Percentiles rank a stretch among this genome's conserved stretches.
These are phyloP conservation scores for Heliconius erato DNA, from an alignment of 2,888 invertebrate species.

Conservation along the genomic window DNA sequence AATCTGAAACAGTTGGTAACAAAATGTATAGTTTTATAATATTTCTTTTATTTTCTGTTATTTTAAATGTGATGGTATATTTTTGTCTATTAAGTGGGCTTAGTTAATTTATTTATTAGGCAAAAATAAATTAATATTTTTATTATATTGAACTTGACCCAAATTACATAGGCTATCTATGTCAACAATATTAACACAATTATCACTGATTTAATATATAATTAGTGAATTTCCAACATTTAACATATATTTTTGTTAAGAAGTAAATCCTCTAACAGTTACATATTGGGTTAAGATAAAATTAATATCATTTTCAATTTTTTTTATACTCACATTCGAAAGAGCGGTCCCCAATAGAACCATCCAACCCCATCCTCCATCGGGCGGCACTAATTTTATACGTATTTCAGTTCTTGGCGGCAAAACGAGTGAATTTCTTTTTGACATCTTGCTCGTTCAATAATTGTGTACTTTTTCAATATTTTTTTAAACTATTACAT, in stretches of 20 bases:
- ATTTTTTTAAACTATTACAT: neutral
- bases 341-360: conserved; percentile 88
- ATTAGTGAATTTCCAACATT: neutral
- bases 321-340: conserved; percentile 86
- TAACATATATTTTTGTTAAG: neutral
- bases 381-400: conserved; percentile 83
- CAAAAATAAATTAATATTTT: neutral
- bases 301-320: neutral
- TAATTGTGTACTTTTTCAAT: neutral
- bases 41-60: neutral
- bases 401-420: conserved; percentile 66
- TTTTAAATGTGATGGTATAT: no score
- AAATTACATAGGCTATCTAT: neutral
- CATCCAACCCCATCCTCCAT: conserved; percentile 92
- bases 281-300: neutral
- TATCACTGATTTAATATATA: neutral
- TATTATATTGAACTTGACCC: neutral
- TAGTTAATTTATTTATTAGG: neutral
- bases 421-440: conserved; percentile 63
- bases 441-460: conserved; percentile 54
- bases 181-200: conserved; percentile 6
- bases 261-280: neutral
- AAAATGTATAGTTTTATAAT: neutral
- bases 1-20: conserved; percentile 79
- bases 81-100: neutral